Conservation (phyloP, 1,140 invertebrate genomes). For the Drosophila repletoides region DNA sequence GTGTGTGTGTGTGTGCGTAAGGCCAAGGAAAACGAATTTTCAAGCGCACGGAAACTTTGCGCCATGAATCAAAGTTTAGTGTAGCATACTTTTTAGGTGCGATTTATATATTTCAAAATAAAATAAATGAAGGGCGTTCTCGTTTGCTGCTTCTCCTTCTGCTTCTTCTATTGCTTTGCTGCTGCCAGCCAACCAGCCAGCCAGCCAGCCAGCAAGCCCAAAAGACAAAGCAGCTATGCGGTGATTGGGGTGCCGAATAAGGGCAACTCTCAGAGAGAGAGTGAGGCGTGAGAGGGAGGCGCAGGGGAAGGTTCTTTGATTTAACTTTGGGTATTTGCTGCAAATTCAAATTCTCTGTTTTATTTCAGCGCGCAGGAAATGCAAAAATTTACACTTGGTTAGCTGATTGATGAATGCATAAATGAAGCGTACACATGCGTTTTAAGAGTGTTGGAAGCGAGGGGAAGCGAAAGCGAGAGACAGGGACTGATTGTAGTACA, state of each 20-base stretch:
- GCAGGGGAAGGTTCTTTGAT: conserved; percentile 2
- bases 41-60: conserved; percentile 73
- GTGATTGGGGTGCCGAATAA: background rate
- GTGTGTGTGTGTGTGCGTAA: conserved; percentile 56
- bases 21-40: conserved; percentile 67
- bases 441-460: too few relatives aligned
- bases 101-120: conserved; percentile 81
- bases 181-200: background rate
- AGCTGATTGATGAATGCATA: conserved; percentile 82
- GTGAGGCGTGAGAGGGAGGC: background rate
- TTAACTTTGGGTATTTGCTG: conserved; percentile 31
- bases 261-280: background rate
- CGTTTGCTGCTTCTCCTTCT: conserved; percentile 21
- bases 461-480: background rate
- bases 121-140: conserved; percentile 78
- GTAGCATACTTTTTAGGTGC: conserved; percentile 79
- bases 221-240: conserved; percentile 68
- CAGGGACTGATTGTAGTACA: background rate
- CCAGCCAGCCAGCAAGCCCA: conserved; percentile 34
- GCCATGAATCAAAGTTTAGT: conserved; percentile 81
- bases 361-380: conserved; percentile 75
- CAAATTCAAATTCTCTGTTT: conserved; percentile 77
- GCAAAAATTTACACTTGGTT: conserved; percentile 82
- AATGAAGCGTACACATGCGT: conserved; percentile 80
- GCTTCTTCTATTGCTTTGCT: background rate